phyloP scores from a whole-genome alignment of 2,888 invertebrate species.

The Chrysolina oricalcia region DNA sequence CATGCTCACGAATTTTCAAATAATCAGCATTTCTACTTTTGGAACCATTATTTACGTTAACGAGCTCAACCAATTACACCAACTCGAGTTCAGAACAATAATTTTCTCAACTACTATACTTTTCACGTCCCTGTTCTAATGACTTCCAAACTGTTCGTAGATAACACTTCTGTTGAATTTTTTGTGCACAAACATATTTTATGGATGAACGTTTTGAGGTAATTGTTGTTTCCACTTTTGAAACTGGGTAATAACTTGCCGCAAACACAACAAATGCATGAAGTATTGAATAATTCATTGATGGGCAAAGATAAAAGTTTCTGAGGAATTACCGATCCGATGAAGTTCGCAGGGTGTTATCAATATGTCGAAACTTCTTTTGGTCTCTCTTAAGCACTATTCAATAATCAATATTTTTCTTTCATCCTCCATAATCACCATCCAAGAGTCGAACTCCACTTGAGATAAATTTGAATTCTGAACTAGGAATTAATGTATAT shows the following conservation, averaged over 20 bases:
- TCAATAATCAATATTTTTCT: background rate
- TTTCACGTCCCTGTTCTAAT: slow-evolving; percentile 33
- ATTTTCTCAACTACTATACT: slow-evolving; percentile 43
- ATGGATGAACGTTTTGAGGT: slow-evolving; percentile 31
- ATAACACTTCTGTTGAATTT: slow-evolving; percentile 35
- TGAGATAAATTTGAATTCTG: too few relatives aligned
- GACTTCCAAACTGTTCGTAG: slow-evolving; percentile 35
- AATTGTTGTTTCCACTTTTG: slow-evolving; percentile 38
- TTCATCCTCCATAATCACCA: background rate
- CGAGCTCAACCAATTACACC: slow-evolving; percentile 37
- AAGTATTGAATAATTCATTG: background rate
- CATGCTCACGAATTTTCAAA: background rate
- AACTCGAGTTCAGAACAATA: slow-evolving; percentile 38
- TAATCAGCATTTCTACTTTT: slow-evolving; percentile 4
- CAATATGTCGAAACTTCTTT: background rate
- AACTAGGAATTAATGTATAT: too few relatives aligned
- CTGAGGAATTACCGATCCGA: background rate
- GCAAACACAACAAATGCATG: slow-evolving; percentile 11
- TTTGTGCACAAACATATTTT: slow-evolving; percentile 26
- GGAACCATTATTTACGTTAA: slow-evolving; percentile 36
- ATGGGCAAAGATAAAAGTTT: background rate
- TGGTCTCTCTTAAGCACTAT: background rate
- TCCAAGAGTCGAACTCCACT: too few relatives aligned
- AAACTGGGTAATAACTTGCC: slow-evolving; percentile 24
- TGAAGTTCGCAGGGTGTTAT: background rate